A percentile compares a stretch with the other conserved stretches of the same genome.
These are phyloP conservation scores for Chymomyza fuscimana DNA, from an alignment of 2,888 invertebrate species.

Conservation along the genomic window DNA sequence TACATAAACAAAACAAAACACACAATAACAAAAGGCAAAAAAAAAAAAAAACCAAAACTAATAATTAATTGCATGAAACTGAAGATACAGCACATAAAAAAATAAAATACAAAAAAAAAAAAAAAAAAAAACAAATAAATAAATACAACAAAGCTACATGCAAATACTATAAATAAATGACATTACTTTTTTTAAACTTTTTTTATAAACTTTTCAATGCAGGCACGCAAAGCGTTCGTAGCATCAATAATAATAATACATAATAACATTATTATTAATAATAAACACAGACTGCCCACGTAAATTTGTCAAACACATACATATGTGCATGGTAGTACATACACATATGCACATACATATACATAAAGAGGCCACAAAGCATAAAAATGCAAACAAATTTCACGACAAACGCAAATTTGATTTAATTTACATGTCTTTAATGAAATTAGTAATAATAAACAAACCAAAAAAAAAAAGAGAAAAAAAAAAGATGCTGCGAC, in stretches of 20 bases:
- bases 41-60: background rate
- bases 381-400: constrained; percentile 45
- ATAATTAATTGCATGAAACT: background rate
- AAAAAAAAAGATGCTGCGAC: constrained; percentile 8
- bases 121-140: constrained; percentile 5
- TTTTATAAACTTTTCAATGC: background rate
- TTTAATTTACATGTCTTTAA: constrained; percentile 73
- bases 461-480: constrained; percentile 8
- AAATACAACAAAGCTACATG: background rate
- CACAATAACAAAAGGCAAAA: background rate
- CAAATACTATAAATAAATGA: constrained; percentile 3
- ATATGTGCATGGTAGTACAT: constrained; percentile 2
- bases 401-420: constrained; percentile 61
- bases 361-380: background rate
- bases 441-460: constrained; percentile 61
- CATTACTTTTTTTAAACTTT: background rate
- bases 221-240: constrained; percentile 5
- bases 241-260: constrained; percentile 12
- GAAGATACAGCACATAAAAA: background rate
- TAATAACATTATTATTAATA: background rate
- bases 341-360: constrained; percentile 12
- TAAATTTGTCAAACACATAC: constrained; percentile 41
- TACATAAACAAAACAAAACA: background rate
- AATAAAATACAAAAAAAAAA: background rate
- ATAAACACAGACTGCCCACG: constrained; percentile 19